Evolutionary conservation across 2,113 vertebrate genomes (phyloP), one percentile per base, ranked within the genome.

Genomic region (Carassius gibelio): DNA sequence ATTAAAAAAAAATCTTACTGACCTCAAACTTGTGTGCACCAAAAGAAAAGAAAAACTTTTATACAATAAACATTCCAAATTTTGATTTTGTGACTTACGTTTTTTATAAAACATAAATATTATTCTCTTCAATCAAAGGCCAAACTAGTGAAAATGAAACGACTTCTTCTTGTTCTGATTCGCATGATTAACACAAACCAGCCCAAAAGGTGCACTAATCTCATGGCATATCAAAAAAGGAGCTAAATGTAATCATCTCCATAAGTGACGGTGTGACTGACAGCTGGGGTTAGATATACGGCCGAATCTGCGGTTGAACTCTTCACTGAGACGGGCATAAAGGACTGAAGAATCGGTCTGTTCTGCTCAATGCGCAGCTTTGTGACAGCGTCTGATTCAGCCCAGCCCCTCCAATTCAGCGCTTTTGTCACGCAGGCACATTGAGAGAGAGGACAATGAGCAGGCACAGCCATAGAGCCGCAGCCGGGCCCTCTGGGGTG

Each of bases 371-470:
- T 81, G 69, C 17, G 64, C 75, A 61, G 38, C 77, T 85, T 85
- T 84, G 88, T 82, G 81, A 75, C 52, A 57, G 72, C 42, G 57
- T 55, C 79, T 89, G 84, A 80, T 86, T 78, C 17, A 81, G 86
- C 50, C 66, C 86, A 66, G 55, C 86, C 88, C 84, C 86, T 64
- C 52, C 74, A 81, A 89, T 84, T 81, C 81, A 84, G 86, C 4
- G 66, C 86, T 89, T 85, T 87, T 88, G 85, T 90, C 55, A 57
- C 17, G 23, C 82, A 36, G 80, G 59, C 42, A 64, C 82, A 84
- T 88, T 86, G 85, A 88, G 76, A 34, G 14, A 64, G 61, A 68
- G 42, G 64, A 83, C 84, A 85, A 85, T 81, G 48, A 59, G 50
- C 61, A n/a, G 50, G 23, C 80, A 52, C 15, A 62, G 68, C 75